A percentile compares a stretch with the other conserved stretches of the same genome.
Conservation (phyloP, 2,888 invertebrate genomes). For the Acanthosepion lycidas region DNA sequence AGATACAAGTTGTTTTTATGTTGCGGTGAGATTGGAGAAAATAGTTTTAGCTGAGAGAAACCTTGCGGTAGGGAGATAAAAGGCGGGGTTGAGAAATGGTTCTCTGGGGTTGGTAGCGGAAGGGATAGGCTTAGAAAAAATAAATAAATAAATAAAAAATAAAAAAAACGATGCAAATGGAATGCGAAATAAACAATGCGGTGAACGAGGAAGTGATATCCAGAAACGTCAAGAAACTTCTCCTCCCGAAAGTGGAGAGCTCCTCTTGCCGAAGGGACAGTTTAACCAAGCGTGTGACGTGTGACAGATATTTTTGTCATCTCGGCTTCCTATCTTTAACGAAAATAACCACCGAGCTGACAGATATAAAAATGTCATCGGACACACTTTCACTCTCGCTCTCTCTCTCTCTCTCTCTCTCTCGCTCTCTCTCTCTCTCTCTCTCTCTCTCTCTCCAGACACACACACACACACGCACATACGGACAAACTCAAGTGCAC, state of each 20-base stretch:
- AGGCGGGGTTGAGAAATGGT: background rate
- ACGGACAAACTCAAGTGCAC: too few species aligned
- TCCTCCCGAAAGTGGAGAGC: background rate
- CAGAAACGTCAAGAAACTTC: background rate
- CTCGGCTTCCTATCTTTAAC: background rate
- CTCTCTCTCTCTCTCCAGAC: too few species aligned
- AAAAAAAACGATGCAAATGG: background rate
- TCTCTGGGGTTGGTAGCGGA: background rate
- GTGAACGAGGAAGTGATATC: slow-evolving; percentile 6
- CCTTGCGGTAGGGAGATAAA: background rate
- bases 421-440: accelerated
- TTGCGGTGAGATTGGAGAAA: background rate
- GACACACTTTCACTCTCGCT: background rate
- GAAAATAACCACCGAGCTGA: background rate
- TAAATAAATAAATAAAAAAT: background rate
- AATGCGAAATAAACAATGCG: background rate
- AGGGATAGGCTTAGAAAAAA: too few species aligned
- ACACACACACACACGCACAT: too few species aligned
- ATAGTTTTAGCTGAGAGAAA: background rate
- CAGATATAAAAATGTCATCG: background rate
- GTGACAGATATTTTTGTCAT: background rate
- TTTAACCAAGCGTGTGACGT: background rate
- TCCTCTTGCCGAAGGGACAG: background rate
- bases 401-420: background rate
- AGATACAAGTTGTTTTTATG: background rate